Conservation (phyloP, 1,140 invertebrate species). For the Listronotus oregonensis region DNA sequence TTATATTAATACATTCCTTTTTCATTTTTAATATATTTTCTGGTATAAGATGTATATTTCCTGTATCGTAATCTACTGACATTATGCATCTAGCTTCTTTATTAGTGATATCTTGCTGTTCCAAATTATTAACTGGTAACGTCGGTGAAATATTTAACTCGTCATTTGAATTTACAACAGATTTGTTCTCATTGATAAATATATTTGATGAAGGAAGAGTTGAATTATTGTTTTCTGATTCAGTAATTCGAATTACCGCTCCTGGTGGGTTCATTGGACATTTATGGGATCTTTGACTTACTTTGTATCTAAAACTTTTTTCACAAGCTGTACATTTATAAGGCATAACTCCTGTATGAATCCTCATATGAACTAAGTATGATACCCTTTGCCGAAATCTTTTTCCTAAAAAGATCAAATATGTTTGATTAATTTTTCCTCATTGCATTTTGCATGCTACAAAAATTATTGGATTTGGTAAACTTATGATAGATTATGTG, state of each 20-base stretch:
- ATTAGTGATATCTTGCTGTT: neutral
- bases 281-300: constrained; percentile 81
- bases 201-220: neutral
- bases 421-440: constrained; percentile 4
- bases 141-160: neutral
- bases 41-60: constrained; percentile 41
- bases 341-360: constrained; percentile 82
- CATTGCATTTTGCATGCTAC: neutral
- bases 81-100: constrained; percentile 37
- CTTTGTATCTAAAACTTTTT: constrained; percentile 85
- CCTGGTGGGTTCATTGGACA: constrained; percentile 67
- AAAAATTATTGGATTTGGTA: neutral
- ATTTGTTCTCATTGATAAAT: neutral
- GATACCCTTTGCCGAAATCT: constrained; percentile 84
- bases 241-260: constrained; percentile 52
- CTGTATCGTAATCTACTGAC: constrained; percentile 45
- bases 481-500: no score
- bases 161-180: neutral
- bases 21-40: neutral
- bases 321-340: constrained; percentile 81
- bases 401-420: constrained; percentile 71
- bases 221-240: constrained; percentile 26
- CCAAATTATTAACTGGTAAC: neutral
- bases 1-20: neutral
- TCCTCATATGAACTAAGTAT: constrained; percentile 81